A percentile compares a stretch with the other conserved stretches of the same genome.
These are phyloP conservation scores for Carettochelys insculpta DNA, from an alignment of 2,113 vertebrate genomes.

Conservation along the genomic window DNA sequence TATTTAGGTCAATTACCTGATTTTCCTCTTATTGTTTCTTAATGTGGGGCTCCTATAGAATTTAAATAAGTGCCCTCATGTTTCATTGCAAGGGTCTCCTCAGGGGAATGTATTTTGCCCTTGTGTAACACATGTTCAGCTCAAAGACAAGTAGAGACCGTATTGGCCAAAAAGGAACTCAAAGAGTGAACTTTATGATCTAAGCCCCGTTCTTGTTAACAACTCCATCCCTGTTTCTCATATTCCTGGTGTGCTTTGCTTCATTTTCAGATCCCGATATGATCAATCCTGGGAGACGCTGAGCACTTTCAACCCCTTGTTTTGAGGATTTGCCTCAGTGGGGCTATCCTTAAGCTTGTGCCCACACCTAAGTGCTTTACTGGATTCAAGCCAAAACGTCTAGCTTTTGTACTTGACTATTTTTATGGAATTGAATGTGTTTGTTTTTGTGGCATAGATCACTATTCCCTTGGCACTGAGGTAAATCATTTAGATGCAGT, in stretches of 20 bases:
- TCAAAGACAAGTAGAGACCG: neutral
- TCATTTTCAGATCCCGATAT: neutral
- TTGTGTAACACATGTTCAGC: neutral
- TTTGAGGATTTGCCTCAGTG: neutral
- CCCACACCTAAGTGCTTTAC: neutral
- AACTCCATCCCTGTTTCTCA: neutral
- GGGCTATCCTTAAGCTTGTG: neutral
- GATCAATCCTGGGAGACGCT: neutral
- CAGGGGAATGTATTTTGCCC: neutral
- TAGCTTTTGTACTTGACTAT: neutral
- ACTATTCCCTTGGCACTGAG: neutral
- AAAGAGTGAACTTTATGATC: neutral
- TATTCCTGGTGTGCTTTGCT: neutral
- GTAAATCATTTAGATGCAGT: conserved; percentile 42
- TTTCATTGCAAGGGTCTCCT: neutral
- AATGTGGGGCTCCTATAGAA: neutral
- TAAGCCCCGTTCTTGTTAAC: neutral
- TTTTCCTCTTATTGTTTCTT: neutral
- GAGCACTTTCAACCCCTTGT: neutral
- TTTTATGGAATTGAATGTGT: conserved; percentile 17
- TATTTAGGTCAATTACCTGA: conserved; percentile 26
- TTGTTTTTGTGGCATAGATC: conserved; percentile 6
- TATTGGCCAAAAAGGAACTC: neutral
- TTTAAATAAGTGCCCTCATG: neutral
- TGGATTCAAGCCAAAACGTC: neutral